phyloP scores from a whole-genome alignment of 2,113 vertebrate species.

The Catharus fuscescens region DNA sequence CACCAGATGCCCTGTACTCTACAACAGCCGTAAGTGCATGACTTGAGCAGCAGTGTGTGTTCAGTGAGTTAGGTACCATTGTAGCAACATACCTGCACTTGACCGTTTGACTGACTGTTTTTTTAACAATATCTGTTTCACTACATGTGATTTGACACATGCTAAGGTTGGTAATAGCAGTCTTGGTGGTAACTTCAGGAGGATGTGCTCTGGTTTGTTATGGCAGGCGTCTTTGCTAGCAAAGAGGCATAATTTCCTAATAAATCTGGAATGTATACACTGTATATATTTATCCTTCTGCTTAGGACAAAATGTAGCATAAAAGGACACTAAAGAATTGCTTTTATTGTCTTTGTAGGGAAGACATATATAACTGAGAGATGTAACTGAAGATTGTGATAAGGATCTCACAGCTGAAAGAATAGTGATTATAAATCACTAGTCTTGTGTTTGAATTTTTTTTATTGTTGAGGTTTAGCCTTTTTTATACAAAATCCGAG shows the following conservation, averaged over 20 bases:
- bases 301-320: neutral
- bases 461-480: neutral
- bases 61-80: neutral
- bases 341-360: neutral
- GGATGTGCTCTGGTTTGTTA: neutral
- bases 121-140: neutral
- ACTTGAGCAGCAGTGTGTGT: neutral
- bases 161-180: neutral
- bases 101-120: neutral
- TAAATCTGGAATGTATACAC: neutral
- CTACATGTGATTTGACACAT: neutral
- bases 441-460: neutral
- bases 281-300: neutral
- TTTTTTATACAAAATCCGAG: neutral
- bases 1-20: neutral
- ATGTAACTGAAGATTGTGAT: neutral
- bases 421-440: neutral
- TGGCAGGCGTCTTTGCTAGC: neutral
- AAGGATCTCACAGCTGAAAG: neutral
- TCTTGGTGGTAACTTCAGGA: neutral
- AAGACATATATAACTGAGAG: neutral
- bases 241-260: neutral
- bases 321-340: neutral
- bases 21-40: accelerated
- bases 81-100: neutral